Conservation (phyloP, 2,888 invertebrate genomes). For the Brachyopa scutellaris region DNA sequence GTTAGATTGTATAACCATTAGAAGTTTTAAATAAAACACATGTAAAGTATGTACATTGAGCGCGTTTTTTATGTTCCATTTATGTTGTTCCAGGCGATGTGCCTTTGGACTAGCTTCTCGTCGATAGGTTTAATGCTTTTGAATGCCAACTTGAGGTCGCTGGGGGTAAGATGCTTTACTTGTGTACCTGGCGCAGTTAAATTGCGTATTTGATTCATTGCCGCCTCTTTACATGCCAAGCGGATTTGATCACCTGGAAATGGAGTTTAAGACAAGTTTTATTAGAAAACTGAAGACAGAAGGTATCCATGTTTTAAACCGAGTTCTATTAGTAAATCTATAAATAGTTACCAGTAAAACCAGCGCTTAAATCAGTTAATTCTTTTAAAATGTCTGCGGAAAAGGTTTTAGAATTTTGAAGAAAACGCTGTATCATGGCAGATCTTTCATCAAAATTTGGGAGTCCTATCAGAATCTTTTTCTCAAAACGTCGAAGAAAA, state of each 20-base stretch:
- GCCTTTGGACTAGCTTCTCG: slow-evolving; percentile 83
- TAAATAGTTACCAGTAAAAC: slow-evolving; percentile 87
- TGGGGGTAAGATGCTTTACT: background rate
- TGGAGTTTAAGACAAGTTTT: background rate
- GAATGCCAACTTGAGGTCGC: slow-evolving; percentile 76
- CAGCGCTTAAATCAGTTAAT: slow-evolving; percentile 85
- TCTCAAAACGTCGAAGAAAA: slow-evolving; percentile 93
- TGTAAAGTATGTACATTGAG: background rate
- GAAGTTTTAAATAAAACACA: slow-evolving; percentile 45
- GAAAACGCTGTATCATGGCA: slow-evolving; percentile 86
- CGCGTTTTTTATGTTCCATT: slow-evolving; percentile 81
- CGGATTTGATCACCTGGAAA: slow-evolving; percentile 93
- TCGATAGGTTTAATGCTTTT: slow-evolving; percentile 82
- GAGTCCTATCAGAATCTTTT: slow-evolving; percentile 90
- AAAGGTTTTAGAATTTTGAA: slow-evolving; percentile 81
- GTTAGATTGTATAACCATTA: slow-evolving; percentile 39
- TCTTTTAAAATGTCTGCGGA: slow-evolving; percentile 77
- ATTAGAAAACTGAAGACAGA: no score
- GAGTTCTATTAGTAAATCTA: background rate
- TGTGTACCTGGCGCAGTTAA: slow-evolving; percentile 22
- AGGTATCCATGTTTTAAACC: no score
- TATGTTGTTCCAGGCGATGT: slow-evolving; percentile 86
- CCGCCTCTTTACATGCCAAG: slow-evolving; percentile 93
- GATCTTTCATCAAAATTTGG: slow-evolving; percentile 87
- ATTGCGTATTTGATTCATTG: slow-evolving; percentile 90